These are phyloP conservation scores for Armadillidium nasatum DNA, from an alignment of 1,140 invertebrate species.

Conservation along the genomic window DNA sequence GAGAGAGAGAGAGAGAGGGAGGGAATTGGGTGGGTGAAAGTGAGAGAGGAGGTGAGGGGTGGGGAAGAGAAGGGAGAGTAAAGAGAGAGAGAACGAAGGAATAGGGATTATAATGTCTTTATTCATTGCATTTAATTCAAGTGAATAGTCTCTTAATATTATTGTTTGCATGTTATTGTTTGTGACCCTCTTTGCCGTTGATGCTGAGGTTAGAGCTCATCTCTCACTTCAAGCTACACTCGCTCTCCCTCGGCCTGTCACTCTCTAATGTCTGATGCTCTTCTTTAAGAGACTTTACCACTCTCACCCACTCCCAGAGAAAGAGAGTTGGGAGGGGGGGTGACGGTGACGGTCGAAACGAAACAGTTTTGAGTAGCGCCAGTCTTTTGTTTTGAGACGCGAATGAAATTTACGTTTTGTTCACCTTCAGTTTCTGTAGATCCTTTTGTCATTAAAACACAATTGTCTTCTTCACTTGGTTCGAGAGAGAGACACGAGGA, in stretches of 20 bases:
- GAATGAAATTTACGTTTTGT: background rate
- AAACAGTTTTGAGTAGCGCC: background rate
- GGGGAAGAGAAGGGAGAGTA: too few species aligned
- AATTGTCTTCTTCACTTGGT: background rate
- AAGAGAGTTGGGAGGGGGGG: too few species aligned
- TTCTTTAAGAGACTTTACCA: too few species aligned
- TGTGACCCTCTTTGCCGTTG: background rate
- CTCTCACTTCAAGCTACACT: too few species aligned
- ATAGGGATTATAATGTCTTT: background rate
- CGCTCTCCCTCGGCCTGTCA: too few species aligned
- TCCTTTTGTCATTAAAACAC: constrained; percentile 8
- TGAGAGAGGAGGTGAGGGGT: too few species aligned
- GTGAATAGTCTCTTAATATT: background rate
- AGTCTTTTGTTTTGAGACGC: background rate
- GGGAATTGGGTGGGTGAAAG: too few species aligned
- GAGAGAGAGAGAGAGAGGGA: too few species aligned
- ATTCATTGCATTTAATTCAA: background rate
- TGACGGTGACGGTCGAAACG: background rate
- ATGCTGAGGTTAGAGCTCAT: too few species aligned
- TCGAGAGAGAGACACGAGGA: background rate
- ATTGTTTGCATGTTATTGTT: constrained; percentile 1
- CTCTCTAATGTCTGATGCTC: too few species aligned
- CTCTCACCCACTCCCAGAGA: too few species aligned
- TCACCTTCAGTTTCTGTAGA: background rate
- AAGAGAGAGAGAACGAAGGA: background rate